phyloP scores from a whole-genome alignment of 2,888 invertebrate species.

The Hypselothyrea guttata region DNA sequence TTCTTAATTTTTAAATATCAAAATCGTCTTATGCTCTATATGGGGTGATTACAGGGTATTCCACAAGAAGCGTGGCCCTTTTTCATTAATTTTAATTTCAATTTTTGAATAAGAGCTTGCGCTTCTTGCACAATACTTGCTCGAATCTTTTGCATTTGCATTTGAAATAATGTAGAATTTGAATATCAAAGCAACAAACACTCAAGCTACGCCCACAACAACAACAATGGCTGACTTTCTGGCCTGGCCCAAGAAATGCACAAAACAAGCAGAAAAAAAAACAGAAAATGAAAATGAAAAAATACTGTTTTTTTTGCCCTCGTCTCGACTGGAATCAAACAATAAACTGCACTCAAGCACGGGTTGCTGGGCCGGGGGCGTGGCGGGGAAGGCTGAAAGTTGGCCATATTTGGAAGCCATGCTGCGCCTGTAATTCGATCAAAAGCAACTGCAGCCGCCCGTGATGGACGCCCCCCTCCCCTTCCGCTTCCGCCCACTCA shows the following conservation, averaged over 20 bases:
- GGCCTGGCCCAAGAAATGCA: conserved; percentile 39
- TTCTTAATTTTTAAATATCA: too few relatives aligned
- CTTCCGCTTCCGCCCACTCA: conserved; percentile 8
- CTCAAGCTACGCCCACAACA: conserved; percentile 47
- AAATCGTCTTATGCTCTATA: too few relatives aligned
- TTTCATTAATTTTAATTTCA: conserved; percentile 49
- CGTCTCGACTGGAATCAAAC: conserved; percentile 58
- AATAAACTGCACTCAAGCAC: conserved; percentile 77
- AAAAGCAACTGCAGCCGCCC: conserved; percentile 55
- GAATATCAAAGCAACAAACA: conserved; percentile 62
- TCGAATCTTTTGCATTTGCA: conserved; percentile 41
- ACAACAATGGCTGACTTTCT: conserved; percentile 42
- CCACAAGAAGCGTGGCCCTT: conserved; percentile 9
- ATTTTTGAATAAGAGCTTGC: conserved; percentile 35
- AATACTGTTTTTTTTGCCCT: conserved; percentile 30
- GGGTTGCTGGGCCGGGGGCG: conserved; percentile 16
- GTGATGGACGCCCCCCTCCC: conserved; percentile 42
- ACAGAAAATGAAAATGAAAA: too few relatives aligned
- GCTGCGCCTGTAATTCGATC: conserved; percentile 72
- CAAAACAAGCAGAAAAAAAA: conserved; percentile 27
- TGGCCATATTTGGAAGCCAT: conserved; percentile 78
- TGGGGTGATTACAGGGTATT: conserved; percentile 34
- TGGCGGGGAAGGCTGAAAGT: conserved; percentile 42
- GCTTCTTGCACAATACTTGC: conserved; percentile 31
- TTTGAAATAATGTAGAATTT: conserved; percentile 44